Evolutionary conservation across 2,888 invertebrate species (phyloP).

Genomic region (Myopa tessellatipennis): DNA sequence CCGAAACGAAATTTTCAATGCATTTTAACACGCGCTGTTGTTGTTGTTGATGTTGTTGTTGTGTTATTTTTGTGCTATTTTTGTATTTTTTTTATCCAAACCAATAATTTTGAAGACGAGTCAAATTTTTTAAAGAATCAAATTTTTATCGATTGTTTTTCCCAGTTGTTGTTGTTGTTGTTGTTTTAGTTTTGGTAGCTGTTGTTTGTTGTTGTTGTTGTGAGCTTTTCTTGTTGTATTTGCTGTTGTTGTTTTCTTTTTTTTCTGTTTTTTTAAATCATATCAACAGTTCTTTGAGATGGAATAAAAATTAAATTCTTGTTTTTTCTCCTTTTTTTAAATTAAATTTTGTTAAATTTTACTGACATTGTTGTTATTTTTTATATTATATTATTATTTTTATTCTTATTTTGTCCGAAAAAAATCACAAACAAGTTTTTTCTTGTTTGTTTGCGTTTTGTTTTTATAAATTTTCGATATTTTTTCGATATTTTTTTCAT

Average conservation of each 20-base stretch:
- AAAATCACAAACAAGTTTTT: constrained; percentile 37
- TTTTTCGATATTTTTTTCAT: constrained; percentile 6
- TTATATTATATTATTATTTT: constrained; percentile 35
- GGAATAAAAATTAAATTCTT: no score
- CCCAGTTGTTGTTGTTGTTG: constrained; percentile 45
- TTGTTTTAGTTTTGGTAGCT: constrained; percentile 31
- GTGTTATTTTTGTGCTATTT: constrained; percentile 48
- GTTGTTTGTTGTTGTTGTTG: no score
- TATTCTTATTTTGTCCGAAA: neutral
- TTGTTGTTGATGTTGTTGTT: constrained; percentile 46
- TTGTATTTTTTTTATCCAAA: constrained; percentile 56
- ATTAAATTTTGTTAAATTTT: constrained; percentile 45
- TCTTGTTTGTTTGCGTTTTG: constrained; percentile 1
- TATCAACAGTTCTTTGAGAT: constrained; percentile 48
- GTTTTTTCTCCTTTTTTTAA: no score
- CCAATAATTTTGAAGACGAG: constrained; percentile 68
- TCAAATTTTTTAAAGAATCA: constrained; percentile 63
- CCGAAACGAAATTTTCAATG: constrained; percentile 68
- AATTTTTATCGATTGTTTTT: constrained; percentile 55
- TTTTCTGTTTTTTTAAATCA: constrained; percentile 44
- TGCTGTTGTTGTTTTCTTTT: neutral
- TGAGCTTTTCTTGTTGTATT: neutral
- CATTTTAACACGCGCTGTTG: constrained; percentile 60
- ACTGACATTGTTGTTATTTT: constrained; percentile 41
- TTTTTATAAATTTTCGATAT: neutral